Evolutionary conservation across 2,888 invertebrate species (phyloP), one percentile per base, ranked within the genome.

Genomic region (Zhuqinia jingwanae): DNA sequence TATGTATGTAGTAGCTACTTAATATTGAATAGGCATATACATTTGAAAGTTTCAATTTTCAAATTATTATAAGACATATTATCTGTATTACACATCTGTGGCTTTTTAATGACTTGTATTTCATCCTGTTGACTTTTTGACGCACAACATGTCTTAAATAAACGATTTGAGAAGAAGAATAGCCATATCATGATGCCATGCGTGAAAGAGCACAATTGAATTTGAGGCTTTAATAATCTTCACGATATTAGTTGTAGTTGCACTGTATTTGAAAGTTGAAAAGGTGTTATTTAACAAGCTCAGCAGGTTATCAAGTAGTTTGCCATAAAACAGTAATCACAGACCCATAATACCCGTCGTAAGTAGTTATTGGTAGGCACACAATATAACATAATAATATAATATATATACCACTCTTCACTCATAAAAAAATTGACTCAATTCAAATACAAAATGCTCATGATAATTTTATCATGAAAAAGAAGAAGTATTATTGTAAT

Each of bases 321-420:
- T 15, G 17, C 25, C 73, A 73, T 73, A 73, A 73, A 73, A 73
- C 73, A 15, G 73, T 25, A 73, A 73, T 73, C 68, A 73, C 47
- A 73, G 47, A 50, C 47, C 13, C 20, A 50, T 73, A 27, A 68
- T 68, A 68, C 17, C 15, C 17, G 22, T 15, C 30, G 3, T 58
- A 13, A 50, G 15, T n/a, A n/a, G n/a, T 36, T 36, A 36, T 36
- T 8, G 36, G 5, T 6, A 36, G 8, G 36, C 8, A 36, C 36
- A n/a, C n/a, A n/a, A n/a, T n/a, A n/a, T n/a, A n/a, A n/a, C n/a
- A n/a, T n/a, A n/a, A n/a, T n/a, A n/a, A n/a, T n/a, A n/a, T n/a
- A n/a, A n/a, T n/a, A n/a, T n/a, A n/a, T n/a, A n/a, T n/a, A n/a
- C n/a, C n/a, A n/a, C n/a, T n/a, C n/a, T n/a, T n/a, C n/a, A n/a